Conservation (phyloP, 2,797 vertebrate species). For the Ambastaia sidthimunki region DNA sequence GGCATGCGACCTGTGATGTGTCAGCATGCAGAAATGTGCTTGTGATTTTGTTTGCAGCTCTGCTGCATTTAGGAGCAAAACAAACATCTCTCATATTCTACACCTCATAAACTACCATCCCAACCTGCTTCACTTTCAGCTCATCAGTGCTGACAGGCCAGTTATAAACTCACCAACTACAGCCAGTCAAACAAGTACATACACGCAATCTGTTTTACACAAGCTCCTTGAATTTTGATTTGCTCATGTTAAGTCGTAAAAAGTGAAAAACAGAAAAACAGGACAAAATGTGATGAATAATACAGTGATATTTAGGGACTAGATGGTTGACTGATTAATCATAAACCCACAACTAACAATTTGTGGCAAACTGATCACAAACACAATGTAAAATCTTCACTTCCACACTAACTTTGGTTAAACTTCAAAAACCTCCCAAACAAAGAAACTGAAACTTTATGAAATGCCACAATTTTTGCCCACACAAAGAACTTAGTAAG, state of each 20-base stretch:
- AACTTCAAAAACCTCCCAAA: neutral
- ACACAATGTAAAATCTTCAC: neutral
- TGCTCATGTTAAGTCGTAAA: neutral
- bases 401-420: neutral
- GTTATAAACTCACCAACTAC: neutral
- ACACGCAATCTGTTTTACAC: neutral
- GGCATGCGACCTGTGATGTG: neutral
- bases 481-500: too few relatives aligned
- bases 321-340: neutral
- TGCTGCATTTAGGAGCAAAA: neutral
- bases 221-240: neutral
- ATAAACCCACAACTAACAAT: neutral
- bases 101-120: neutral
- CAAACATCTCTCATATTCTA: neutral
- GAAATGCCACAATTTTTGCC: neutral
- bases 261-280: neutral
- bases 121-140: slow-evolving; percentile 7
- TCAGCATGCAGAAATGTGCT: neutral
- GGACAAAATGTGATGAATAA: neutral
- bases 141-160: neutral
- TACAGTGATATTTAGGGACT: neutral
- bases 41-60: neutral
- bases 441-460: too few relatives aligned
- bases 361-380: neutral
- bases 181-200: neutral